Conservation (phyloP, 2,797 vertebrate genomes). For the Myripristis murdjan region DNA sequence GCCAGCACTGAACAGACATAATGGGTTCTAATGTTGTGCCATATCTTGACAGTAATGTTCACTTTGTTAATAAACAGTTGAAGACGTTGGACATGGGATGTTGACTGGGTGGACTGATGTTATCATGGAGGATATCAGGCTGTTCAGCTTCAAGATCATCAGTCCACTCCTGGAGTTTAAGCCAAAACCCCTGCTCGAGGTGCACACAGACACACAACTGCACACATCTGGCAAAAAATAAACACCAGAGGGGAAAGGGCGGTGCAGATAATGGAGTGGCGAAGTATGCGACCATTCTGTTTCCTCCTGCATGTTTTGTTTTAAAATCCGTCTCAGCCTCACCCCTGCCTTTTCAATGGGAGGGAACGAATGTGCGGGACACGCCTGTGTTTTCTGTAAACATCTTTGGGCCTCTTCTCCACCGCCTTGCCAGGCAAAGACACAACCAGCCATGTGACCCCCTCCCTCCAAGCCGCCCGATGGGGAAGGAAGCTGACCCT, state of each 20-base stretch:
- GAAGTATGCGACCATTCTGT: conserved; percentile 47
- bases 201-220: background rate
- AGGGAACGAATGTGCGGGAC: conserved; percentile 32
- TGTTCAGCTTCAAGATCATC: background rate
- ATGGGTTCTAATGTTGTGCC: background rate
- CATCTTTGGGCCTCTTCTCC: conserved; percentile 36
- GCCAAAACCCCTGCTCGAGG: background rate
- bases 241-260: conserved; percentile 59
- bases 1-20: background rate
- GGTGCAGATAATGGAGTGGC: conserved; percentile 66
- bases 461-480: conserved; percentile 16
- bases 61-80: background rate
- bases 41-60: background rate
- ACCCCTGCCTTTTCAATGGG: conserved; percentile 44
- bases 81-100: background rate
- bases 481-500: conserved; percentile 74
- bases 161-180: conserved; percentile 2
- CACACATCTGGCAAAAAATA: conserved; percentile 46
- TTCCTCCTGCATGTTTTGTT: conserved; percentile 52
- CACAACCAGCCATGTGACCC: conserved; percentile 7
- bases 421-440: conserved; percentile 34
- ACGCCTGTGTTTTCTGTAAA: conserved; percentile 70
- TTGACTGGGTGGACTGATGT: conserved; percentile 3
- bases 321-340: conserved; percentile 39
- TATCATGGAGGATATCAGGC: conserved; percentile 4